phyloP scores from a whole-genome alignment of 2,797 vertebrate genomes.

The Cirrhinus molitorella region DNA sequence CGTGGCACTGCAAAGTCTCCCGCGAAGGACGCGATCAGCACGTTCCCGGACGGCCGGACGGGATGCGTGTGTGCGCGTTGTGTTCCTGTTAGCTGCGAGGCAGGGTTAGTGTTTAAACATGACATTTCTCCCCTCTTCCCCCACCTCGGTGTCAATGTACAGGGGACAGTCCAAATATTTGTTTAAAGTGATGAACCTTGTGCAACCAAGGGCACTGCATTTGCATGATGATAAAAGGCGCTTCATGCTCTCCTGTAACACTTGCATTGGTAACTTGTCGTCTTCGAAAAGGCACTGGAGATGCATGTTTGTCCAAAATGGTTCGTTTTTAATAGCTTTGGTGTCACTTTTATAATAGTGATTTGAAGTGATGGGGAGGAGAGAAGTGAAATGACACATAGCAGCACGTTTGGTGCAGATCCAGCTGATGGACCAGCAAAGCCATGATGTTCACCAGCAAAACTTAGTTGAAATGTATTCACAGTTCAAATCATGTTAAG shows the following conservation, averaged over 20 bases:
- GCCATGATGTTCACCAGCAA: neutral
- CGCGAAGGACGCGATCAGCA: slow-evolving; percentile 32
- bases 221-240: slow-evolving; percentile 71
- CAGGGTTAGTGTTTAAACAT: slow-evolving; percentile 40
- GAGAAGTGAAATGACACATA: neutral
- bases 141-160: slow-evolving; percentile 55
- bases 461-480: too few species aligned
- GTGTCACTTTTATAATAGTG: neutral
- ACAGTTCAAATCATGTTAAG: too few species aligned
- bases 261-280: neutral
- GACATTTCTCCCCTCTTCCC: slow-evolving; percentile 47
- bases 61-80: neutral
- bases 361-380: neutral
- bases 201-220: slow-evolving; percentile 63
- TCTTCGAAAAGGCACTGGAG: neutral
- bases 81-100: slow-evolving; percentile 8
- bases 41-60: slow-evolving; percentile 9
- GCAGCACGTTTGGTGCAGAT: neutral
- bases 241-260: slow-evolving; percentile 65
- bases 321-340: neutral
- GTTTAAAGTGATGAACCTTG: slow-evolving; percentile 71
- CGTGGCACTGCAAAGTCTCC: slow-evolving; percentile 30
- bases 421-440: neutral
- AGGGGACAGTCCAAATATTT: slow-evolving; percentile 73
- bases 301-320: neutral